Percentiles rank a stretch among this genome's conserved stretches.
These are phyloP conservation scores for Gobio occitaniae DNA, from an alignment of 2,797 vertebrate species.

Conservation along the genomic window DNA sequence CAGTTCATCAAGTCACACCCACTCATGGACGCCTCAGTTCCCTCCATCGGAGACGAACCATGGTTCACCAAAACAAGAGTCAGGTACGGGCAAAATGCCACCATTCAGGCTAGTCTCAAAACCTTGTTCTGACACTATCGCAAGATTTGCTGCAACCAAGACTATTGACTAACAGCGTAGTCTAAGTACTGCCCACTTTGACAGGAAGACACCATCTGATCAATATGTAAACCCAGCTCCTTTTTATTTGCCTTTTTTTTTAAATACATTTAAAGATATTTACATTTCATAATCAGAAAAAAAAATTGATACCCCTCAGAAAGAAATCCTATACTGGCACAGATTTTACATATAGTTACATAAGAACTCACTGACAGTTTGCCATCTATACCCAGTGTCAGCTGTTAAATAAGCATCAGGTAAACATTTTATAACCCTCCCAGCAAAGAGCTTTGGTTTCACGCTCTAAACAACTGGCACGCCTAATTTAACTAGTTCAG, in stretches of 20 bases:
- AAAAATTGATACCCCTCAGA: not conserved
- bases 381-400: not conserved
- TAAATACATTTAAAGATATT: not conserved
- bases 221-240: not conserved
- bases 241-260: not conserved
- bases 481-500: conserved; percentile 28
- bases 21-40: conserved; percentile 94
- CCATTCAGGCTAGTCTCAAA: not conserved
- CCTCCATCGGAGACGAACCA: conserved; percentile 92
- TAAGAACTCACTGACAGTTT: not conserved
- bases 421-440: conserved; percentile 3
- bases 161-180: not conserved
- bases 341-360: not conserved
- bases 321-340: not conserved
- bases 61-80: conserved; percentile 99
- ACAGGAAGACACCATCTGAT: not conserved
- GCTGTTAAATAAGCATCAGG: not conserved
- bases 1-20: conserved; percentile 98
- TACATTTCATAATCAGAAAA: not conserved
- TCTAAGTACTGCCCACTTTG: not conserved
- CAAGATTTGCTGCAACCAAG: not conserved
- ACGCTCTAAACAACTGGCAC: conserved; percentile 12
- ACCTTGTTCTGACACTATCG: not conserved
- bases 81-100: conserved; percentile 78
- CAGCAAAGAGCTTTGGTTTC: conserved; percentile 20